Evolutionary conservation across 2,113 vertebrate genomes (phyloP).

Genomic region (Tylochromis polylepis): DNA sequence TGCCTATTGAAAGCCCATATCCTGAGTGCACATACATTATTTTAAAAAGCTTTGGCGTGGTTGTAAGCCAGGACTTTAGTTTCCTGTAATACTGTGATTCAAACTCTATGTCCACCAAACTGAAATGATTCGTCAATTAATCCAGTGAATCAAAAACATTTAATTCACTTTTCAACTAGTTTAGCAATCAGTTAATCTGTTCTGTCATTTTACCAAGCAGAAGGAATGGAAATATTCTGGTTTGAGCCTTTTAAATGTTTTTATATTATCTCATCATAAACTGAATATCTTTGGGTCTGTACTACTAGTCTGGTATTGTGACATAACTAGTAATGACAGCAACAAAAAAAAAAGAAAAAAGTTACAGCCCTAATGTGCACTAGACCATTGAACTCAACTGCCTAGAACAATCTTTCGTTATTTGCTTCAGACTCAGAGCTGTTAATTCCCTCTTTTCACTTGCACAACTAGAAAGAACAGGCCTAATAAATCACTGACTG

Average conservation of each 20-base stretch:
- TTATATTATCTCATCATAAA: background rate
- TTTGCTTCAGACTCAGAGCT: background rate
- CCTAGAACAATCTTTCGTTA: background rate
- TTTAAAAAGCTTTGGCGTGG: background rate
- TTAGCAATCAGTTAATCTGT: background rate
- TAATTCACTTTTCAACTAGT: background rate
- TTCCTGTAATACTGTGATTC: background rate
- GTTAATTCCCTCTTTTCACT: background rate
- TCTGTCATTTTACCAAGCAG: background rate
- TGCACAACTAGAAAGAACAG: background rate
- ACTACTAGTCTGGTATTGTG: background rate
- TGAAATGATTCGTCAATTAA: background rate
- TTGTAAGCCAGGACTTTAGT: background rate
- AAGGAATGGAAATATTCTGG: background rate
- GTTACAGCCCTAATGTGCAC: background rate
- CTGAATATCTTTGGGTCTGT: background rate
- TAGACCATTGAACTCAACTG: background rate
- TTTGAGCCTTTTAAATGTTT: background rate
- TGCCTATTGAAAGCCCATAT: background rate
- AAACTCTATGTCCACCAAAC: background rate
- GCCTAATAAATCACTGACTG: background rate
- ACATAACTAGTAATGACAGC: background rate
- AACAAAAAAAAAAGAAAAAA: background rate
- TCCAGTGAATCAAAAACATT: background rate
- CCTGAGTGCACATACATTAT: background rate